Base-by-base conservation (phyloP, 92 coral and sea anemone genomes). In the Scolanthus callimorphus region DNA sequence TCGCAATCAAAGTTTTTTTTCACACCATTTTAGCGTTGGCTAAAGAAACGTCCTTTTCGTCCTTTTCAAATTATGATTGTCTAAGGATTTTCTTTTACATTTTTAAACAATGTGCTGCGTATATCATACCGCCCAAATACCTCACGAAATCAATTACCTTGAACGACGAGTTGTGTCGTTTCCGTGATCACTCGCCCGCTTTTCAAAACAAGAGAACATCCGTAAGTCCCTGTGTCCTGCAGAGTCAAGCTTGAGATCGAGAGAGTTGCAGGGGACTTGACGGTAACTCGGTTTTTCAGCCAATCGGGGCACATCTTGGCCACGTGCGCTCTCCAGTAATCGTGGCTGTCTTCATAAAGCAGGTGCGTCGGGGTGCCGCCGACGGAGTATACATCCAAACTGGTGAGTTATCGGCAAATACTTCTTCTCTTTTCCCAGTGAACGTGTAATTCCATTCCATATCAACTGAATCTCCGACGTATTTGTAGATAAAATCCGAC, bases 391-490 rank as follows among this genome's bases (percentile, higher is more conserved):
- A 54, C 15, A 55, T 67, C 26, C 74, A 62, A 67, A 29, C 20
- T 11, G 74, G 64, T 15, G 74, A 67, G 39, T 38, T 28, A 1
- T 30, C 13, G 10, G 48, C 50, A 45, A 67, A 67, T 6, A 25
- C 44, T 0, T 39, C 27, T 20, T 29, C 51, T 28, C 38, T 38
- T 29, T 63, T 20, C 2, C 25, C 38, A 1, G 41, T 51, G 41
- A 34, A 6, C 2, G 21, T 17, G 34, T 67, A 67, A 24, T 55
- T 45, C 74, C 74, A 67, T 15, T 17, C 55, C n/a, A 67, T 25
- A 3, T 29, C 29, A 20, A 31, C 55, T 6, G 37, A 23, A 37
- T 13, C 30, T 20, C 74, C 63, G 28, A 26, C 41, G 45, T 59
- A 37, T 0, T 41, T 46, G 29, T 54, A 54, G 15, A 26, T 25